A percentile compares a stretch with the other conserved stretches of the same genome.
phyloP scores from a whole-genome alignment of 2,888 invertebrate species.

The Auanema freiburgensis region DNA sequence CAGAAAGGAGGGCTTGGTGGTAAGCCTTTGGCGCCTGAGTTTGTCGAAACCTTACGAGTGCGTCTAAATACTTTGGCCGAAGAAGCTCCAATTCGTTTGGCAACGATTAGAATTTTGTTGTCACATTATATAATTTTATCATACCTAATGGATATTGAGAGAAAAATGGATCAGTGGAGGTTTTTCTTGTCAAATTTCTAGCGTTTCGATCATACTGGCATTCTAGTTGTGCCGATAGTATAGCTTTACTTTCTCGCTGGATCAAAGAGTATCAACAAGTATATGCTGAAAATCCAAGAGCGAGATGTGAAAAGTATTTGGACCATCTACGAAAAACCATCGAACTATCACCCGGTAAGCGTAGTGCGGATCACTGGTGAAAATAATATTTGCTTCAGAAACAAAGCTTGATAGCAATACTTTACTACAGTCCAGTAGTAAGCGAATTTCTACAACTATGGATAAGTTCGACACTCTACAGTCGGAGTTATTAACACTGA shows the following conservation, averaged over 20 bases:
- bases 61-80: conserved; percentile 49
- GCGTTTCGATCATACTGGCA: not conserved
- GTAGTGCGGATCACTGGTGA: not conserved
- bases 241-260: conserved; percentile 54
- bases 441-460: conserved; percentile 25
- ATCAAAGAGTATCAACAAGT: conserved; percentile 51
- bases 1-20: conserved; percentile 45
- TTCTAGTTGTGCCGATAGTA: conserved; percentile 48
- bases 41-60: conserved; percentile 48
- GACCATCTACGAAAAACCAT: conserved; percentile 29
- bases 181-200: conserved; percentile 4
- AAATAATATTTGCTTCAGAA: conserved; percentile 9
- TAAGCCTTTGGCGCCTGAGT: conserved; percentile 43
- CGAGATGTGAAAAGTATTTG: conserved; percentile 38
- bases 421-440: conserved; percentile 20
- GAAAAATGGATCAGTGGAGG: conserved; percentile 51
- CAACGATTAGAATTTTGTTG: conserved; percentile 48
- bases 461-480: conserved; percentile 31
- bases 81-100: conserved; percentile 47
- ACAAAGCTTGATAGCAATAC: conserved; percentile 40
- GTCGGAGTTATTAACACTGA: conserved; percentile 28
- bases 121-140: conserved; percentile 51
- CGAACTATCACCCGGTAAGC: conserved; percentile 15
- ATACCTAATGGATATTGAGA: conserved; percentile 51
- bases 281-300: conserved; percentile 49